Evolutionary conservation across 2,797 vertebrate species (phyloP).

Genomic region (Echiichthys vipera): DNA sequence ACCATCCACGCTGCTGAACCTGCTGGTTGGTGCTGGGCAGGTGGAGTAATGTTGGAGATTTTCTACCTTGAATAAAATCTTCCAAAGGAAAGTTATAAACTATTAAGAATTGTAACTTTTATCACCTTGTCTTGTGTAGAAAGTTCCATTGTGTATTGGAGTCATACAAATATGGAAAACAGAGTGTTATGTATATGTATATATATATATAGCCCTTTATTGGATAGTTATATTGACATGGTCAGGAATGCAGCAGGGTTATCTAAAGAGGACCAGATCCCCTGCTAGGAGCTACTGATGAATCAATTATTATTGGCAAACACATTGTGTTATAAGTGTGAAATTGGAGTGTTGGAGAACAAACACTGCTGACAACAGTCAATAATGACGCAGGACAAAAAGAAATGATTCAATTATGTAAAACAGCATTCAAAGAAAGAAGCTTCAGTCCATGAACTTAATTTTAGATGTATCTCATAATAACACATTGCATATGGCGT

Average conservation of each 20-base stretch:
- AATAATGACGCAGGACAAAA: conserved; percentile 6
- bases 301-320: conserved; percentile 51
- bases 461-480: neutral
- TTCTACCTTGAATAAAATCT: neutral
- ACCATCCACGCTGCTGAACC: too few species aligned
- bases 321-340: conserved; percentile 34
- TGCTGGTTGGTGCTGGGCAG: too few species aligned
- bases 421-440: neutral
- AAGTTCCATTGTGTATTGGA: neutral
- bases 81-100: neutral
- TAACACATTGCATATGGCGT: neutral
- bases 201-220: neutral
- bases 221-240: neutral
- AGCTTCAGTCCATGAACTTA: neutral
- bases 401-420: conserved; percentile 33
- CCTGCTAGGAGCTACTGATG: conserved; percentile 2
- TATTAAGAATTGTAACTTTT: neutral
- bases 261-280: conserved; percentile 52
- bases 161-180: neutral
- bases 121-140: neutral
- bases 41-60: too few species aligned
- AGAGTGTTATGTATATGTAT: too few species aligned
- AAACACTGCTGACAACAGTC: conserved; percentile 26
- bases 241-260: conserved; percentile 8
- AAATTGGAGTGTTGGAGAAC: conserved; percentile 51